These are phyloP conservation scores for Trachymyrmex septentrionalis DNA, from an alignment of 1,140 invertebrate species.

Conservation along the genomic window DNA sequence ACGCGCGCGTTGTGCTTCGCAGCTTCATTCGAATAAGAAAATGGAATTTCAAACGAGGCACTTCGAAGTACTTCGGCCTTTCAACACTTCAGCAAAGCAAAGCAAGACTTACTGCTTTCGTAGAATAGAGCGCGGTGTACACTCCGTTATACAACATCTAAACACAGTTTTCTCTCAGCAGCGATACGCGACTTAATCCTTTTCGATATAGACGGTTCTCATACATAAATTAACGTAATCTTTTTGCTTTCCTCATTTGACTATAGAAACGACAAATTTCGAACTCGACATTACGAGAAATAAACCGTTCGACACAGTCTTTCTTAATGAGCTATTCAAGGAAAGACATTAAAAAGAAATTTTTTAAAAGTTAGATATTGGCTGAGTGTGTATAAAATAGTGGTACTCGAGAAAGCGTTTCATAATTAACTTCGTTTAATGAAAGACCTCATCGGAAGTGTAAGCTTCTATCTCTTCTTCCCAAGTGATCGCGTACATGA, in stretches of 20 bases:
- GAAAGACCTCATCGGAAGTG: background rate
- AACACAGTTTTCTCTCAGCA: conserved; percentile 10
- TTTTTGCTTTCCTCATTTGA: background rate
- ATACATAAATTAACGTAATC: conserved; percentile 19
- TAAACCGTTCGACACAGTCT: background rate
- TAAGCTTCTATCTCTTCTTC: background rate
- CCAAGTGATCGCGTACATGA: background rate
- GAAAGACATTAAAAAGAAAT: background rate
- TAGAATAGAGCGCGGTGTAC: conserved; percentile 16
- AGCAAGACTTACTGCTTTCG: conserved; percentile 21
- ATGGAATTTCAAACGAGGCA: conserved; percentile 62
- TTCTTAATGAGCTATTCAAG: background rate
- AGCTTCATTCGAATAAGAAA: conserved; percentile 59
- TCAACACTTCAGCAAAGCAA: conserved; percentile 12
- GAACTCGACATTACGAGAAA: background rate
- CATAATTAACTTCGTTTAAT: background rate
- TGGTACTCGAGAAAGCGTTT: background rate
- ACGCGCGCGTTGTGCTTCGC: conserved; percentile 14
- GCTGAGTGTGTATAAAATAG: background rate
- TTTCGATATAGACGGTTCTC: background rate
- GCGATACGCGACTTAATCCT: background rate
- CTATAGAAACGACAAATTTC: background rate
- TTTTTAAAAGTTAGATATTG: background rate
- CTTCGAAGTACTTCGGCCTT: conserved; percentile 14
- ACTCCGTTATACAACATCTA: conserved; percentile 16